Percentiles rank a stretch among this genome's conserved stretches.
Conservation (phyloP, 1,140 invertebrate genomes). For the Arion vulgaris region DNA sequence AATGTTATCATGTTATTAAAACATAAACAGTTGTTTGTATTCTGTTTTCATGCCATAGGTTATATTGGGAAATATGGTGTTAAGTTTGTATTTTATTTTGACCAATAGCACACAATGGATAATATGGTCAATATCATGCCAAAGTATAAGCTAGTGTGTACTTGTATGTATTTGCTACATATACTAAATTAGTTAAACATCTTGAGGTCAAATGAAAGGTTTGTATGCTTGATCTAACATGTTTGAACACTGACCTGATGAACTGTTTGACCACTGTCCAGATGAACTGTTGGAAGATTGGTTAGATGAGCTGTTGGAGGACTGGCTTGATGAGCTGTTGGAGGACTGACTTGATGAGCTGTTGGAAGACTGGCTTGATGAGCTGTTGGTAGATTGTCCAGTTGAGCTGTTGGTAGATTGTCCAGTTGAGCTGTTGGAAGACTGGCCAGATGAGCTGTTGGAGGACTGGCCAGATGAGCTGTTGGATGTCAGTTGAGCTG, state of each 20-base stretch:
- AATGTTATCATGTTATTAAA: too few species aligned
- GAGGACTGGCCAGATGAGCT: background rate
- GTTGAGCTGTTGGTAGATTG: background rate
- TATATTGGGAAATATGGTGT: too few species aligned
- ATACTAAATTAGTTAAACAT: too few species aligned
- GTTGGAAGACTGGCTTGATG: background rate
- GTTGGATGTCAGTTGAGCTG: background rate
- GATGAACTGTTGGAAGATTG: background rate
- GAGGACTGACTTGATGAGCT: background rate
- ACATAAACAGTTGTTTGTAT: too few species aligned
- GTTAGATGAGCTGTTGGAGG: background rate
- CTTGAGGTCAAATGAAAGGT: too few species aligned
- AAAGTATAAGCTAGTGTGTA: too few species aligned
- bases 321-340: background rate
- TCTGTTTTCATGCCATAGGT: too few species aligned
- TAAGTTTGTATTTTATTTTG: too few species aligned
- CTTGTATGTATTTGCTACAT: too few species aligned
- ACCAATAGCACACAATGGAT: too few species aligned
- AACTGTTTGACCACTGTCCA: background rate
- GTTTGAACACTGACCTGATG: background rate
- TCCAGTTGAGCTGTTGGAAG: background rate
- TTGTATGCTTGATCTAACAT: too few species aligned
- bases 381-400: background rate
- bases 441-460: background rate
- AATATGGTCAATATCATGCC: too few species aligned